phyloP scores from a whole-genome alignment of 2,113 vertebrate genomes.

The Podarcis muralis region DNA sequence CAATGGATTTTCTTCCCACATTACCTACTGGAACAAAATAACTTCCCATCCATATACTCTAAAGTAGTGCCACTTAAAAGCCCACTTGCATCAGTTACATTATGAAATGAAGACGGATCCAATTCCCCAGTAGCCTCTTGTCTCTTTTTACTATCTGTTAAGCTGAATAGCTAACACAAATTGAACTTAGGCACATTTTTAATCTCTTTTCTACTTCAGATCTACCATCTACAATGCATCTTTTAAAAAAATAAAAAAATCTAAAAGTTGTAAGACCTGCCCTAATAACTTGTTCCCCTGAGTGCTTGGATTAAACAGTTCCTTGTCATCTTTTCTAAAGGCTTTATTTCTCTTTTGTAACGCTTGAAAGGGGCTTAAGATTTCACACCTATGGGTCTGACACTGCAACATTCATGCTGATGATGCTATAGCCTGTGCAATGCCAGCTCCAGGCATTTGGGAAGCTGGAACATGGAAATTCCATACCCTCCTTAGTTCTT shows the following conservation, averaged over 20 bases:
- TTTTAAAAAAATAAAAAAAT: slow-evolving; percentile 6
- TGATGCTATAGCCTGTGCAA: not conserved
- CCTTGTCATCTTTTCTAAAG: not conserved
- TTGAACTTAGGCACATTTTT: not conserved
- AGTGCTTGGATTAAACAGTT: not conserved
- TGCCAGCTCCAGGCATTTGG: not conserved
- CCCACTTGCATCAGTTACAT: not conserved
- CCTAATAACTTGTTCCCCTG: not conserved
- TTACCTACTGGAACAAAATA: not conserved
- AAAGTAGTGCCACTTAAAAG: not conserved
- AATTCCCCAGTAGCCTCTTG: not conserved
- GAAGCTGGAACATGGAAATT: not conserved
- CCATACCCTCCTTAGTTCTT: not conserved
- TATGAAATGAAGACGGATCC: not conserved
- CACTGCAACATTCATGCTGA: not conserved
- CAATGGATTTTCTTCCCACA: not conserved
- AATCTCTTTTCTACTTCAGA: not conserved
- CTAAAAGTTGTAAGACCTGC: not conserved
- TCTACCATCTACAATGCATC: not conserved
- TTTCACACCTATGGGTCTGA: not conserved
- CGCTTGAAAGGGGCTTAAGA: not conserved
- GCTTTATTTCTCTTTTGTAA: slow-evolving; percentile 1
- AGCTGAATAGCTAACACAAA: slow-evolving; percentile 6
- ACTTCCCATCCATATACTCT: not conserved
- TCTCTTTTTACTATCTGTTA: not conserved